Percentiles rank a stretch among this genome's conserved stretches.
phyloP scores from a whole-genome alignment of 2,888 invertebrate species.

The Orthonevra nobilis region DNA sequence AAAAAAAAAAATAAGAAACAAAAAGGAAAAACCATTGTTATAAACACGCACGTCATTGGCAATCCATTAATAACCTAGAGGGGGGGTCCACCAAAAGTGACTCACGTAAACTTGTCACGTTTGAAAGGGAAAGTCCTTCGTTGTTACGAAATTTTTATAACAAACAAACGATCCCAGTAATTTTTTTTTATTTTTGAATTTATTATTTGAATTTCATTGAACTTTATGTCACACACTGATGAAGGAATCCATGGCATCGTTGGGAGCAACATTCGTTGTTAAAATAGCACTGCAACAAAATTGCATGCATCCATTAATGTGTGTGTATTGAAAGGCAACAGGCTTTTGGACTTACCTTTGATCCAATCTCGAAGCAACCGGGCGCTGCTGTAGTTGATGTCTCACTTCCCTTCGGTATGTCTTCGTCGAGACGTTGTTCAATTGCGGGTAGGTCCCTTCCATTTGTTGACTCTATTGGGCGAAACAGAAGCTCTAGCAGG shows the following conservation, averaged over 20 bases:
- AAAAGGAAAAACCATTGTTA: too few relatives aligned
- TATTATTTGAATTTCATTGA: too few relatives aligned
- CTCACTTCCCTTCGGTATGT: neutral
- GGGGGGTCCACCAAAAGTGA: too few relatives aligned
- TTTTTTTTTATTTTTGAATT: too few relatives aligned
- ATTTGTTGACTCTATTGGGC: neutral
- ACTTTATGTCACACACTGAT: constrained; percentile 78
- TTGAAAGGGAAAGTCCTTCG: too few relatives aligned
- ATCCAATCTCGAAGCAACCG: constrained; percentile 71
- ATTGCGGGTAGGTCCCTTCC: constrained; percentile 27
- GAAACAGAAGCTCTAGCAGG: constrained; percentile 24
- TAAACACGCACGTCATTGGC: too few relatives aligned
- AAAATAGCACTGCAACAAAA: constrained; percentile 74
- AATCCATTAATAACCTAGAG: too few relatives aligned
- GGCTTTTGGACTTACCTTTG: constrained; percentile 67
- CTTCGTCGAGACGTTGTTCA: neutral
- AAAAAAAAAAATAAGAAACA: too few relatives aligned
- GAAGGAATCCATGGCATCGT: constrained; percentile 77
- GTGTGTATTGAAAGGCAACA: neutral
- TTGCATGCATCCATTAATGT: neutral
- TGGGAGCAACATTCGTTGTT: constrained; percentile 75
- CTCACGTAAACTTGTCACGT: too few relatives aligned
- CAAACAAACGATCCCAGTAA: too few relatives aligned
- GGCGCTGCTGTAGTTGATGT: neutral
- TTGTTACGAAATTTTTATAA: too few relatives aligned